phyloP scores from a whole-genome alignment of 2,113 vertebrate genomes.

The Eulacestoma nigropectus region DNA sequence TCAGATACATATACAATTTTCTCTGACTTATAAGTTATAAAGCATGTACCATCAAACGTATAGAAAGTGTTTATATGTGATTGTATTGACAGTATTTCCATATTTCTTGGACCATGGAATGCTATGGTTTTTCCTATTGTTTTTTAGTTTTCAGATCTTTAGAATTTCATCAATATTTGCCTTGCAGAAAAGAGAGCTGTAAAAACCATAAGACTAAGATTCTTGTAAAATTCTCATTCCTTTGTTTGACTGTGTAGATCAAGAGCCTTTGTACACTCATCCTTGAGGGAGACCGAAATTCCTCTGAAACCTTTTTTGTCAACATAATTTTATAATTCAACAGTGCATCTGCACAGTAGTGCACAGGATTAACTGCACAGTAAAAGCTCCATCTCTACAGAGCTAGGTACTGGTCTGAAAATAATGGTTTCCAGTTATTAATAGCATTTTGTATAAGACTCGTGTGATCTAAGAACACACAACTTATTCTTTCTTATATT shows the following conservation, averaged over 20 bases:
- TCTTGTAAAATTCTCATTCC: neutral
- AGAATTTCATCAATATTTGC: neutral
- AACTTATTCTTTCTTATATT: neutral
- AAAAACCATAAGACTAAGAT: neutral
- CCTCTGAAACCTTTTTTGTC: neutral
- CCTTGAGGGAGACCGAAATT: neutral
- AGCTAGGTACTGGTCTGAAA: neutral
- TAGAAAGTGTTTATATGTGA: neutral
- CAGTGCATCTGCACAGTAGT: neutral
- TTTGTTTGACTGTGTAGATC: neutral
- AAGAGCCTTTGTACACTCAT: neutral
- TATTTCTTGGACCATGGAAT: neutral
- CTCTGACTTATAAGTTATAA: neutral
- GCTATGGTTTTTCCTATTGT: neutral
- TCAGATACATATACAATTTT: neutral
- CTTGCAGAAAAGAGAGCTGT: neutral
- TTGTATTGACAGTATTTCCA: neutral
- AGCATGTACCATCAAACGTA: neutral
- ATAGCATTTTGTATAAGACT: neutral
- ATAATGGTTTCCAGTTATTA: neutral
- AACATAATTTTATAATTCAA: neutral
- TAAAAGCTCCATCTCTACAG: neutral
- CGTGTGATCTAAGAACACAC: neutral
- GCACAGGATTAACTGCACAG: neutral
- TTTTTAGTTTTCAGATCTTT: neutral